Evolutionary conservation across 2,113 vertebrate genomes (phyloP).

Genomic region (Amia ocellicauda): DNA sequence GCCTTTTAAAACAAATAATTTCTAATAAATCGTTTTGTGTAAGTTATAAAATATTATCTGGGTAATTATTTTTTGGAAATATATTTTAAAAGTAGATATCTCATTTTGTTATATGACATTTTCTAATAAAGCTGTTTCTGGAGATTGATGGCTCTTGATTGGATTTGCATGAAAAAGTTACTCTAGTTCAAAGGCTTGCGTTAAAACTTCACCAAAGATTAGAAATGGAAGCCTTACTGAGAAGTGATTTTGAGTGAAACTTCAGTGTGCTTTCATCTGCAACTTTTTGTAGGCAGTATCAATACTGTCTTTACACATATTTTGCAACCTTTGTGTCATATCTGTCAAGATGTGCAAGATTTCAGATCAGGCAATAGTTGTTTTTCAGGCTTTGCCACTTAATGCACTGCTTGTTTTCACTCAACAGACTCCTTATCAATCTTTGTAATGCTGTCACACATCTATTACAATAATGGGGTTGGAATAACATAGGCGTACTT

Average conservation of each 20-base stretch:
- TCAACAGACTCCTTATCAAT: neutral
- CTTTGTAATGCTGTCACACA: neutral
- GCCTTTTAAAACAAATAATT: too few relatives aligned
- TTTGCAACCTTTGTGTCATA: constrained; percentile 4
- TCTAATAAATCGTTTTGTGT: too few relatives aligned
- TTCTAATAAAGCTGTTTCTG: too few relatives aligned
- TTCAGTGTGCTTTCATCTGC: neutral
- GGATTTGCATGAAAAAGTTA: too few relatives aligned
- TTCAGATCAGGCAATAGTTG: neutral
- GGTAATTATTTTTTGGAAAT: too few relatives aligned
- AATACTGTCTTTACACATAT: neutral
- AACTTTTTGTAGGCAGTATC: neutral
- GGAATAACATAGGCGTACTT: neutral
- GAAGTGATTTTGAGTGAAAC: neutral
- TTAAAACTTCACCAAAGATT: too few relatives aligned
- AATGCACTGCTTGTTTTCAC: neutral
- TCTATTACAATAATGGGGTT: neutral
- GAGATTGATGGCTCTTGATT: too few relatives aligned
- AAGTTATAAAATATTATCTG: too few relatives aligned
- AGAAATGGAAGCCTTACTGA: neutral
- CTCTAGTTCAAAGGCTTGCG: too few relatives aligned
- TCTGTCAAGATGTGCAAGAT: neutral
- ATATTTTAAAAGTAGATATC: too few relatives aligned
- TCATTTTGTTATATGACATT: too few relatives aligned
- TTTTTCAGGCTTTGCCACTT: neutral